A percentile compares a stretch with the other conserved stretches of the same genome.
Conservation (phyloP, 2,113 vertebrate species). For the Eulacestoma nigropectus region DNA sequence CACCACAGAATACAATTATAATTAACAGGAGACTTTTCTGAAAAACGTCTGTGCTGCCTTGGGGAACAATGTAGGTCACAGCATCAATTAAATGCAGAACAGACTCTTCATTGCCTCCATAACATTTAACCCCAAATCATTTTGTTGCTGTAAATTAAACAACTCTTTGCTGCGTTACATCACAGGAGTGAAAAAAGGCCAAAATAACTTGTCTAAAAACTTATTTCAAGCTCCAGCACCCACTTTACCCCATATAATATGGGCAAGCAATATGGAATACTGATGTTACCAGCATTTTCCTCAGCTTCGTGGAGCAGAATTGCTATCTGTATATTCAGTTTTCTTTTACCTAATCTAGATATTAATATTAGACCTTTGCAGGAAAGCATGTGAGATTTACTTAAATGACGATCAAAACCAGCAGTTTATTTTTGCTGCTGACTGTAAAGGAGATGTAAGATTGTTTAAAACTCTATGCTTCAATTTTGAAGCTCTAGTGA, state of each 20-base stretch:
- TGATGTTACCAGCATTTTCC: not conserved
- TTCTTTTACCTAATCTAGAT: not conserved
- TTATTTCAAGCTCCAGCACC: not conserved
- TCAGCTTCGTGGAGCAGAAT: not conserved
- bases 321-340: not conserved
- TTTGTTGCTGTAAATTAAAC: not conserved
- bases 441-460: not conserved
- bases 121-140: constrained; percentile 1
- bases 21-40: constrained; percentile 43
- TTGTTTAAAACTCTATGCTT: not conserved
- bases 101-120: not conserved
- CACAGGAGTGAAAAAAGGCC: not conserved
- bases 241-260: not conserved
- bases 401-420: not conserved
- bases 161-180: not conserved
- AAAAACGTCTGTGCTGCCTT: not conserved
- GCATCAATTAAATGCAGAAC: constrained; percentile 46
- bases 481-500: not conserved
- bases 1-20: constrained; percentile 4
- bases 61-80: constrained; percentile 49
- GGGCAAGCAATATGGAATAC: not conserved
- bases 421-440: not conserved
- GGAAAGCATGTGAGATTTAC: not conserved
- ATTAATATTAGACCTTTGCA: not conserved
- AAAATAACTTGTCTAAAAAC: not conserved